Evolutionary conservation across 2,888 invertebrate genomes (phyloP).

Genomic region (Caenorhabditis zanzibari): DNA sequence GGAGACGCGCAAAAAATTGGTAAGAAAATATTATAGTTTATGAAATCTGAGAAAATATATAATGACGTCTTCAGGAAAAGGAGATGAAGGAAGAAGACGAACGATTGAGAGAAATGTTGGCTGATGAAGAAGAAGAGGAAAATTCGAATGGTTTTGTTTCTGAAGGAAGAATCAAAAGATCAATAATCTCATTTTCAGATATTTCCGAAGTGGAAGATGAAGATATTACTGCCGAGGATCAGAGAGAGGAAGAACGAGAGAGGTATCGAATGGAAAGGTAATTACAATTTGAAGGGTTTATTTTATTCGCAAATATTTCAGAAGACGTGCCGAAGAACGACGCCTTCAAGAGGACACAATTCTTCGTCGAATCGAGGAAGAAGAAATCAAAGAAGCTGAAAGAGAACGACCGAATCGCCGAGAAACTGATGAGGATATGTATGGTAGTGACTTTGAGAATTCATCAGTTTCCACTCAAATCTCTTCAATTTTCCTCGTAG

Average conservation of each 20-base stretch:
- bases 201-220: slow-evolving; percentile 54
- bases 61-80: slow-evolving; percentile 53
- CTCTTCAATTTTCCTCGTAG: background rate
- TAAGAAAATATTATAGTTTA: slow-evolving; percentile 15
- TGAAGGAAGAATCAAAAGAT: background rate
- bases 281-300: background rate
- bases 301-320: slow-evolving; percentile 20
- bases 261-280: slow-evolving; percentile 62
- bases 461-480: background rate
- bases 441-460: slow-evolving; percentile 42
- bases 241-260: slow-evolving; percentile 56
- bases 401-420: slow-evolving; percentile 41
- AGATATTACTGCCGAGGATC: slow-evolving; percentile 60
- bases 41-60: slow-evolving; percentile 32
- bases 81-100: slow-evolving; percentile 73
- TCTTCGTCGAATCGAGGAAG: slow-evolving; percentile 59
- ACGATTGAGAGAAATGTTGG: slow-evolving; percentile 66
- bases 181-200: slow-evolving; percentile 9
- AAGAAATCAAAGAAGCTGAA: slow-evolving; percentile 55
- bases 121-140: slow-evolving; percentile 71
- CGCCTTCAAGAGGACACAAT: slow-evolving; percentile 66
- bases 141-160: slow-evolving; percentile 39
- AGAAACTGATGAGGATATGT: slow-evolving; percentile 36
- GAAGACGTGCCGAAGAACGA: slow-evolving; percentile 67
- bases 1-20: slow-evolving; percentile 67